Conservation (phyloP, 2,888 invertebrate genomes). For the Ichneumon xanthorius region DNA sequence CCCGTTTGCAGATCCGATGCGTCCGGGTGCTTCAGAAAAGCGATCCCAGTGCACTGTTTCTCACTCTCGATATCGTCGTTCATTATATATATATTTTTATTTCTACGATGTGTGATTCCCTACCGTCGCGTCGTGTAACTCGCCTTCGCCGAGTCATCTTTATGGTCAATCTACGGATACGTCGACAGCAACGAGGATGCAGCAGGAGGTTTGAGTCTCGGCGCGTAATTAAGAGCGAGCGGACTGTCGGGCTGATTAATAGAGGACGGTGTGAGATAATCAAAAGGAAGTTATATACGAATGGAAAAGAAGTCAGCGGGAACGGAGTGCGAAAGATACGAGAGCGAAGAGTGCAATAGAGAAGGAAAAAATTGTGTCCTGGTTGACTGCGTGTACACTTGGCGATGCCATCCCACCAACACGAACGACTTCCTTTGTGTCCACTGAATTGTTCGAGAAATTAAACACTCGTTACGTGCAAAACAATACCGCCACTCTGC, state of each 20-base stretch:
- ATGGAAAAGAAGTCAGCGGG: constrained; percentile 79
- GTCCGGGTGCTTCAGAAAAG: neutral
- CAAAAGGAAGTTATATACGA: constrained; percentile 83
- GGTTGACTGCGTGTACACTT: constrained; percentile 50
- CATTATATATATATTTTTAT: constrained; percentile 32
- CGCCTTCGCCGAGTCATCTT: constrained; percentile 81
- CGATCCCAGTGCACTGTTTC: constrained; percentile 25
- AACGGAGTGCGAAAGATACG: constrained; percentile 12
- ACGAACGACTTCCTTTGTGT: constrained; percentile 68
- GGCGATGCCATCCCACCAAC: constrained; percentile 76
- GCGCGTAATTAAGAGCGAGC: constrained; percentile 83
- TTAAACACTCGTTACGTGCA: constrained; percentile 69
- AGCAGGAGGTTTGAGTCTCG: constrained; percentile 69
- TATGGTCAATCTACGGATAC: constrained; percentile 82
- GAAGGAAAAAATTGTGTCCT: constrained; percentile 63
- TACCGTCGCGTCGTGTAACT: constrained; percentile 75
- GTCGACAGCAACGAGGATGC: constrained; percentile 65
- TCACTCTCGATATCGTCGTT: constrained; percentile 48
- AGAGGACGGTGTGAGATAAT: constrained; percentile 84
- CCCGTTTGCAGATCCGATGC: neutral
- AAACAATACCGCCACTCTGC: constrained; percentile 61
- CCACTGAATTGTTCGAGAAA: constrained; percentile 64
- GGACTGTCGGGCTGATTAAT: constrained; percentile 84
- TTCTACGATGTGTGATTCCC: constrained; percentile 57
- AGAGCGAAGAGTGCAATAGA: neutral